phyloP scores from a whole-genome alignment of 2,888 invertebrate species.

The Tipula confusa region DNA sequence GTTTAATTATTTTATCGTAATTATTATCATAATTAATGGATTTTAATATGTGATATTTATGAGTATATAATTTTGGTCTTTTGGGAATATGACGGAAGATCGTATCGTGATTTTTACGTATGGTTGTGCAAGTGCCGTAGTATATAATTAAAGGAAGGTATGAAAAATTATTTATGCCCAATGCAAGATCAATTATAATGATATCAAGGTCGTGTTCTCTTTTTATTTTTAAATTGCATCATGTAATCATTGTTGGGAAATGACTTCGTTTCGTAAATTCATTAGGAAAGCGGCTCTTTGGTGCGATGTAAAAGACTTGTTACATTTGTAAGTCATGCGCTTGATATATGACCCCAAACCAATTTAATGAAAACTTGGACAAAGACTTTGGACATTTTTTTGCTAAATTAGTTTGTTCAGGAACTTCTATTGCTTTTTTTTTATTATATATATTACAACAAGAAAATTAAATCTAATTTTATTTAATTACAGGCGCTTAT shows the following conservation, averaged over 20 bases:
- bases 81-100: neutral
- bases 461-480: neutral
- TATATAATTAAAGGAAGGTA: neutral
- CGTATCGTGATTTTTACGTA: neutral
- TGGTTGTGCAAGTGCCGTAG: neutral
- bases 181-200: neutral
- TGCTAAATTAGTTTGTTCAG: neutral
- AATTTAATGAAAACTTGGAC: too few species aligned
- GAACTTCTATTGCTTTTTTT: too few species aligned
- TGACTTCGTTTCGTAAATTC: too few species aligned
- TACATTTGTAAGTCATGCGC: too few species aligned
- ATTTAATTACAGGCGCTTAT: constrained; percentile 58
- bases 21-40: neutral
- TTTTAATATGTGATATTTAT: neutral
- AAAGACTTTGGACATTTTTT: too few species aligned
- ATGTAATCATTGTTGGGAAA: neutral
- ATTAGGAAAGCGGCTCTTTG: too few species aligned
- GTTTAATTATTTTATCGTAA: neutral
- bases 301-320: too few species aligned
- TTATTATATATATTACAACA: too few species aligned
- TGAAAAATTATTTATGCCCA: neutral
- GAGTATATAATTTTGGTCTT: neutral
- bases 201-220: neutral
- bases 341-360: too few species aligned
- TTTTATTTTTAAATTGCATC: neutral